A percentile compares a stretch with the other conserved stretches of the same genome.
phyloP scores from a whole-genome alignment of 2,113 vertebrate genomes.

The Ciconia maguari region DNA sequence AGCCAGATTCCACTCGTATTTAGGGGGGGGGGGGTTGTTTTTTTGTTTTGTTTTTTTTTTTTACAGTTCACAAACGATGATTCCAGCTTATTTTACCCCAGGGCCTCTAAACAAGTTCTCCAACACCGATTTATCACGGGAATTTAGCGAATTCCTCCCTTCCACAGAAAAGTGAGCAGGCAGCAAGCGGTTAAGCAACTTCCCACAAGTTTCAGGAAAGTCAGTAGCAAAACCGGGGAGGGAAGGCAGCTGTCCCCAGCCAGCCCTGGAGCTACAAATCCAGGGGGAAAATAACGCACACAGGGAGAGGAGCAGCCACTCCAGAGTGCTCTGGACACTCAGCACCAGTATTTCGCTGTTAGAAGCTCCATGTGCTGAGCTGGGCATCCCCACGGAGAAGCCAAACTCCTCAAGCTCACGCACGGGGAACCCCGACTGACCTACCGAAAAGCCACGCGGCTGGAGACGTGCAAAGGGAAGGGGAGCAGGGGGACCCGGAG shows the following conservation, averaged over 20 bases:
- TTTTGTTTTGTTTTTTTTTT: not conserved
- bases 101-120: not conserved
- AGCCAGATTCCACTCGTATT: not conserved
- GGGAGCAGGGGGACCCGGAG: not conserved
- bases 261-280: not conserved
- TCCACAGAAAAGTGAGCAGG: not conserved
- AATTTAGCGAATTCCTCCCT: not conserved
- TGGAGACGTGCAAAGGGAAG: not conserved
- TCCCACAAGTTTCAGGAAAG: not conserved
- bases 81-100: not conserved
- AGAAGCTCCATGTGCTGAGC: not conserved
- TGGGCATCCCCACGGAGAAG: not conserved
- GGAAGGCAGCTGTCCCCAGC: not conserved
- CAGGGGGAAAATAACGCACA: not conserved
- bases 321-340: not conserved
- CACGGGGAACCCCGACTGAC: fast-evolving
- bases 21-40: not conserved
- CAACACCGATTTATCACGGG: fast-evolving
- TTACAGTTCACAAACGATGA: too few relatives aligned
- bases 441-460: not conserved
- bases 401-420: not conserved
- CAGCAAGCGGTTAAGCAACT: not conserved
- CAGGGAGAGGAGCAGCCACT: not conserved
- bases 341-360: not conserved
- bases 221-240: not conserved